A percentile compares a stretch with the other conserved stretches of the same genome.
Conservation (phyloP, 2,797 vertebrate species). For the Peromyscus nudipes region DNA sequence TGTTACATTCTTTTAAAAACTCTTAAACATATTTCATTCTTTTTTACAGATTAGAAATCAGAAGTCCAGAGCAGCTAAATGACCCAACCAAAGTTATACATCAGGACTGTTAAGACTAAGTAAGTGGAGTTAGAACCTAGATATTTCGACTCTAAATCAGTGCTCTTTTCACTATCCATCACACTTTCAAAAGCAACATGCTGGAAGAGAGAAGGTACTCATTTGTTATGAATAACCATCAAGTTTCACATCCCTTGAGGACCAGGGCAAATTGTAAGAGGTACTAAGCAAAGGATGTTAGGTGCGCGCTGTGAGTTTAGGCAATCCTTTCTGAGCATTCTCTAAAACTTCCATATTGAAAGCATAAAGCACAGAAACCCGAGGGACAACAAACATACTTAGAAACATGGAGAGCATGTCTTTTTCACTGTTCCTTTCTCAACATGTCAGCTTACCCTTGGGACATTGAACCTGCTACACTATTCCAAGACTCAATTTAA, state of each 20-base stretch:
- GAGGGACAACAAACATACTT: neutral
- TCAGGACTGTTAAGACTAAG: neutral
- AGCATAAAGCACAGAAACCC: neutral
- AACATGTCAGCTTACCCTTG: neutral
- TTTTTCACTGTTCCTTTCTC: neutral
- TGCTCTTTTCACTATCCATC: neutral
- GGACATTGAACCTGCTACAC: neutral
- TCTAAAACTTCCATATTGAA: neutral
- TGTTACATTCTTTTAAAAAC: neutral
- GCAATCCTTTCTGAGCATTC: neutral
- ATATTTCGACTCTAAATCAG: neutral
- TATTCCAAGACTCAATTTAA: neutral
- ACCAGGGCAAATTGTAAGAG: neutral
- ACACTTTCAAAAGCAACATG: neutral
- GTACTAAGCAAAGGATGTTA: neutral
- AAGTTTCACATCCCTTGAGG: neutral
- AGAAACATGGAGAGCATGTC: neutral
- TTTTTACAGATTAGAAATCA: neutral
- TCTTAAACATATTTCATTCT: neutral
- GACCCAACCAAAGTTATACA: neutral
- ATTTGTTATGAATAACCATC: neutral
- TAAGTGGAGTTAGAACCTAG: neutral
- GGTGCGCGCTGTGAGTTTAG: neutral
- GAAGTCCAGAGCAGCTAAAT: neutral
- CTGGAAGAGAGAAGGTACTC: neutral